phyloP scores from a whole-genome alignment of 2,797 vertebrate genomes.

The Heteromormyrus szaboi region DNA sequence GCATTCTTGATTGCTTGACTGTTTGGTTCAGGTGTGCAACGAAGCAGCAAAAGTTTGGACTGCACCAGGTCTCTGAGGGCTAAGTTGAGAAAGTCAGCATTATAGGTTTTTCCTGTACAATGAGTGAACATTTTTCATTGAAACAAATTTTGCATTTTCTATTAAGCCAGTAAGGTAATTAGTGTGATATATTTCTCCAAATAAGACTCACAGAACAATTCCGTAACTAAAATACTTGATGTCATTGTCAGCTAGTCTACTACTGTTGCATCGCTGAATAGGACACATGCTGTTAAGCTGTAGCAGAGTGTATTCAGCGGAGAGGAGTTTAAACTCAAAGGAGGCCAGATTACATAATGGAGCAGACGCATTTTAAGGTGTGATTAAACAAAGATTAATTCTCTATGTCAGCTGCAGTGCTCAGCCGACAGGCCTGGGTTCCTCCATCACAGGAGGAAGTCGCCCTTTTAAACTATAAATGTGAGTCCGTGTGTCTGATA shows the following conservation, averaged over 20 bases:
- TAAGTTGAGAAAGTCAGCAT: neutral
- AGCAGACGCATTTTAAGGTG: neutral
- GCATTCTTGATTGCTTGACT: neutral
- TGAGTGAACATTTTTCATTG: neutral
- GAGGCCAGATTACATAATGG: neutral
- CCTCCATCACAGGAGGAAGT: neutral
- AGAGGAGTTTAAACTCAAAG: neutral
- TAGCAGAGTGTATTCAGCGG: neutral
- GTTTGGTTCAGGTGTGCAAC: neutral
- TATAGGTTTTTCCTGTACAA: neutral
- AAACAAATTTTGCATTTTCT: neutral
- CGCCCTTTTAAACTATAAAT: neutral
- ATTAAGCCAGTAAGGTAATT: neutral
- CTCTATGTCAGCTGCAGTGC: neutral
- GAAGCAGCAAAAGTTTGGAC: neutral
- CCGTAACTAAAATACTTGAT: neutral
- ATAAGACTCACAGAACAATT: neutral
- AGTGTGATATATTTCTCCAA: neutral
- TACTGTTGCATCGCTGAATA: neutral
- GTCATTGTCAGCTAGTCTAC: neutral
- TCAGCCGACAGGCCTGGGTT: neutral
- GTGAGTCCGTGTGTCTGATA: neutral
- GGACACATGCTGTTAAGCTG: neutral
- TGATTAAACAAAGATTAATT: neutral
- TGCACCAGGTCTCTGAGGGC: neutral